Base-by-base conservation (phyloP, 2,113 vertebrate genomes). In the Cynopterus brachyotis region DNA sequence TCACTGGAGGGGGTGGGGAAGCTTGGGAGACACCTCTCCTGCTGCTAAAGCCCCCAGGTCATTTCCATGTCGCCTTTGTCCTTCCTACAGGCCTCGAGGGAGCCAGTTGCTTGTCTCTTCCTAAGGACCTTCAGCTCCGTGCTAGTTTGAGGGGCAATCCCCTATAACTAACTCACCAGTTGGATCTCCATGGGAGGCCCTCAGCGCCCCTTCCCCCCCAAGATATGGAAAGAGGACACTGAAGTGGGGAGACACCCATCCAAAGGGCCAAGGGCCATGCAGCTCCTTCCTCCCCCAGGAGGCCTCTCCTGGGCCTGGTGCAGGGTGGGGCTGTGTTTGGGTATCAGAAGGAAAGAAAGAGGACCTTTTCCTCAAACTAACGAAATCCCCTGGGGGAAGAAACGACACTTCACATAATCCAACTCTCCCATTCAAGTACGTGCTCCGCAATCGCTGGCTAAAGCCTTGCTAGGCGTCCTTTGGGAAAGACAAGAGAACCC, bases 211-310 rank as follows among this genome's bases (percentile, higher is more conserved):
- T 20, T 42, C 10, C 32, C 32, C 40, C 37, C 24, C 0, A 3
- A 35, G 57, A 20, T 5, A 9, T 4, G 37, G 3, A 30, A 9
- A 15, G 37, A 72, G n/a, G 37, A 11, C 1, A 0, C 1, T 4
- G 16, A 6, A 19, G 50, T 4, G 17, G 35, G 50, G 3, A 3
- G 2, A 5, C 0, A 1, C 3, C 30, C 3, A 3, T 0, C 60
- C 28, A 15, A 24, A 9, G 59, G 1, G 2, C n/a, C 0, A 0
- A 8, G 57, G 2, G 2, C 30, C 0, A 0, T 1, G 16, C 3
- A 8, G 28, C 6, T 16, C 32, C 40, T 16, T 89, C 7, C 12
- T 8, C 55, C 50, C 53, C 30, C 13, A 15, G 13, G 40, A 37
- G 5, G 3, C 11, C 53, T 24, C 73, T n/a, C 10, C 37, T 4